Conservation (phyloP, 2,113 vertebrate genomes). For the Meriones unguiculatus region DNA sequence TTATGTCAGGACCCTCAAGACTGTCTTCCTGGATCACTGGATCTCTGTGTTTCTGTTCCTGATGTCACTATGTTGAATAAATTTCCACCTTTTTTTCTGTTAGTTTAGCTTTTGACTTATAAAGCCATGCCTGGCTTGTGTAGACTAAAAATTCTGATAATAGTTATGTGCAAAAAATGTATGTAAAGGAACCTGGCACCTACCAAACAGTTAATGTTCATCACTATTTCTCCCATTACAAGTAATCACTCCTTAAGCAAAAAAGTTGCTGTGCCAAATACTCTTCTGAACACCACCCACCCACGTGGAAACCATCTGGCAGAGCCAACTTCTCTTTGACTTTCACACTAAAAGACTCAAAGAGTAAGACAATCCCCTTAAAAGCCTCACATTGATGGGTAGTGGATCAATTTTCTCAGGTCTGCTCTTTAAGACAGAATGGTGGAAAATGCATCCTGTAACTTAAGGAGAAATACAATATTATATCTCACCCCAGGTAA, state of each 20-base stretch:
- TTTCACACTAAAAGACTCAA: constrained; percentile 1
- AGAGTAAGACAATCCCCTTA: constrained; percentile 36
- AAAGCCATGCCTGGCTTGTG: too few relatives aligned
- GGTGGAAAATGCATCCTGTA: constrained; percentile 5
- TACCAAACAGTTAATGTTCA: neutral
- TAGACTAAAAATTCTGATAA: neutral
- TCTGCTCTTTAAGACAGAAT: neutral
- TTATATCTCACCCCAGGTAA: neutral
- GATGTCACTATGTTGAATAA: too few relatives aligned
- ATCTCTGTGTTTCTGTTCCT: too few relatives aligned
- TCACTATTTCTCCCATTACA: neutral
- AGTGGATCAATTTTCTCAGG: constrained; percentile 4
- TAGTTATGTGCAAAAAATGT: neutral
- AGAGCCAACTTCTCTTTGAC: neutral
- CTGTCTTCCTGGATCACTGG: too few relatives aligned
- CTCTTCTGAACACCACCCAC: neutral
- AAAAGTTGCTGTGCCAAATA: neutral
- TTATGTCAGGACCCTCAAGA: too few relatives aligned
- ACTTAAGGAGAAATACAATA: constrained; percentile 44
- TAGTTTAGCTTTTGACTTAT: too few relatives aligned
- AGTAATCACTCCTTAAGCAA: constrained; percentile 11
- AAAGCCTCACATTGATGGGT: neutral
- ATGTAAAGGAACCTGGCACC: neutral
- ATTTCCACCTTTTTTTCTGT: too few relatives aligned
- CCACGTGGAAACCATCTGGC: neutral